Evolutionary conservation across 1,140 invertebrate genomes (phyloP), one percentile per base, ranked within the genome.

Genomic region (Vanessa tameamea): DNA sequence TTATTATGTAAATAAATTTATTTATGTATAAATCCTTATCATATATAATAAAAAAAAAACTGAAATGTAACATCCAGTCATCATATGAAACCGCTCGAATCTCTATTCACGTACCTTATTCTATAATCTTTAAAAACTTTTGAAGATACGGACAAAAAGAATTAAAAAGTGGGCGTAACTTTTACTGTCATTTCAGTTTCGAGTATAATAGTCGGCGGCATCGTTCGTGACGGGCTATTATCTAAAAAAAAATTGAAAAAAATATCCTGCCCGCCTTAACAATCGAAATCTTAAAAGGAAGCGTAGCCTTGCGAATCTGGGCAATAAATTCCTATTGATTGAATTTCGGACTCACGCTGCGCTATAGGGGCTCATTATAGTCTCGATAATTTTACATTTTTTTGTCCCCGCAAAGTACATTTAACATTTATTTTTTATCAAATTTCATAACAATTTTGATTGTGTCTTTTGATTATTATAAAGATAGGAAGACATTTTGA

Each of bases 301-400:
- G 83, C 86, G 85, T 85, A 82, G 83, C 84, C 87, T 88, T 87
- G 89, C 89, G 85, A 92, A 92, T 91, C 81, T 87, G 84, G 86
- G 80, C 86, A 92, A 92, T 92, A 92, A 92, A 92, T 91, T 90
- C 80, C 85, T 87, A 85, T 91, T 91, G 91, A 92, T 91, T 86
- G 88, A 89, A 88, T 91, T 90, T 91, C 83, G 91, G 88, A 89
- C 91, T 84, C 89, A 88, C 85, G 89, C 91, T 91, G 89, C 16
- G 89, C 79, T 80, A 92, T 91, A 88, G 82, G 91, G 91, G 91
- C 87, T 88, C 87, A 92, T 92, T 92, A 91, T 92, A 83, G 72
- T 86, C 74, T 47, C 80, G 72, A 86, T 87, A 84, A 87, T 91
- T 89, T 88, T 76, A 37, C 37, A 72, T 81, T 68, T 68, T 76